A percentile compares a stretch with the other conserved stretches of the same genome.
Evolutionary conservation across 2,888 invertebrate genomes (phyloP).

Genomic region (Napeogenes inachia): DNA sequence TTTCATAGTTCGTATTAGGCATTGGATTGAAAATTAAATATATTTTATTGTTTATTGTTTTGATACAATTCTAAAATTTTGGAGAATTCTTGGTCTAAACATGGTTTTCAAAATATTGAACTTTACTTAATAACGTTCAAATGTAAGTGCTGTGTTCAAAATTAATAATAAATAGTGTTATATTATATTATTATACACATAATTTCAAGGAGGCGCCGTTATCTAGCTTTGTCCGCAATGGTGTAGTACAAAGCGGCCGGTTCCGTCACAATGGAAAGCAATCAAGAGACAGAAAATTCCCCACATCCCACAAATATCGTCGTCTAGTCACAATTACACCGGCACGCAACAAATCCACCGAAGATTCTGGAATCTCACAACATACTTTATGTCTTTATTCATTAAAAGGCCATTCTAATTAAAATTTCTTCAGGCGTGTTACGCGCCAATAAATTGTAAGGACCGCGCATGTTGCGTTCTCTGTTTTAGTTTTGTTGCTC

Average conservation of each 20-base stretch:
- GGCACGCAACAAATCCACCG: slow-evolving; percentile 32
- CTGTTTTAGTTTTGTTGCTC: slow-evolving; percentile 37
- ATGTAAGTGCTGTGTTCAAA: no score
- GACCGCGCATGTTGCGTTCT: slow-evolving; percentile 35
- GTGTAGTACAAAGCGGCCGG: neutral
- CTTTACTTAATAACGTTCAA: no score
- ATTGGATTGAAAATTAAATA: slow-evolving; percentile 1
- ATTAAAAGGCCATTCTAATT: slow-evolving; percentile 48
- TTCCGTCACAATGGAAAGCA: slow-evolving; percentile 7
- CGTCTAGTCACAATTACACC: slow-evolving; percentile 38
- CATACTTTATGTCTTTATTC: slow-evolving; percentile 46
- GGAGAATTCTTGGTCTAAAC: neutral
- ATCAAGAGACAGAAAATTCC: slow-evolving; percentile 14
- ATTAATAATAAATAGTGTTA: no score
- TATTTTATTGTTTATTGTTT: neutral
- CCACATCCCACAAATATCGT: slow-evolving; percentile 32
- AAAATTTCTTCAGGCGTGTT: slow-evolving; percentile 43
- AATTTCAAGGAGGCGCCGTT: neutral
- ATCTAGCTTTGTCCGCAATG: neutral
- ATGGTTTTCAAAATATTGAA: neutral
- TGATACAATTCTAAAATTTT: neutral
- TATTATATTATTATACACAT: neutral
- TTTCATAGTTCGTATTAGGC: neutral
- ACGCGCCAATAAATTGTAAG: slow-evolving; percentile 42
- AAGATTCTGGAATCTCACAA: slow-evolving; percentile 34